Evolutionary conservation across 2,113 vertebrate genomes (phyloP).

Genomic region (Anolis carolinensis): DNA sequence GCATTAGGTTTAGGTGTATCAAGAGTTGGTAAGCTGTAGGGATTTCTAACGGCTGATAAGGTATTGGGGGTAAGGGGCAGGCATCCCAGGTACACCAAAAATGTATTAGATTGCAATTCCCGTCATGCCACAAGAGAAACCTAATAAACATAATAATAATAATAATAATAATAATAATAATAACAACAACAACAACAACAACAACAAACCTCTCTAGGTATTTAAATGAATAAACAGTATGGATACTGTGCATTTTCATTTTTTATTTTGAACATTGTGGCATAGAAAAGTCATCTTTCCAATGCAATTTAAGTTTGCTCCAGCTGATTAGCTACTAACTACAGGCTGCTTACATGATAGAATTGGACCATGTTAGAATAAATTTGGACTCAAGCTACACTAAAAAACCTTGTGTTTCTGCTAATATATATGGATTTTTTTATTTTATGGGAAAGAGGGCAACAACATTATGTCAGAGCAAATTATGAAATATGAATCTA

Average conservation of each 20-base stretch:
- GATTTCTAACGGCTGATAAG: background rate
- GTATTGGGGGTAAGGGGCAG: background rate
- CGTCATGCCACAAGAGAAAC: background rate
- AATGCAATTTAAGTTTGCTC: background rate
- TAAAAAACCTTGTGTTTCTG: background rate
- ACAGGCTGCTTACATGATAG: background rate
- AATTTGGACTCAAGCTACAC: background rate
- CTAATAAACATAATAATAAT: too few relatives aligned
- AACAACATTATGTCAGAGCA: background rate
- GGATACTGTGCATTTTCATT: background rate
- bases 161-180: too few relatives aligned
- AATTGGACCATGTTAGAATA: background rate
- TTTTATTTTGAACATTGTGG: background rate
- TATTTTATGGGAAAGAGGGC: background rate
- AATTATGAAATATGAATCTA: background rate
- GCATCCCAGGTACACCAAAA: background rate
- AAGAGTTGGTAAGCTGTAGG: background rate
- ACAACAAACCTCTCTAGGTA: background rate
- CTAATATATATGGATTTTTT: background rate
- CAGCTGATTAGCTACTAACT: background rate
- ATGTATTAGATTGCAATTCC: background rate
- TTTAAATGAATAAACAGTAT: background rate
- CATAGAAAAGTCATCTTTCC: background rate
- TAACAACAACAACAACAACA: too few relatives aligned
- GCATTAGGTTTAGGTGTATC: background rate